Evolutionary conservation across 2,113 vertebrate genomes (phyloP).

Genomic region (Brienomyrus longianalis): DNA sequence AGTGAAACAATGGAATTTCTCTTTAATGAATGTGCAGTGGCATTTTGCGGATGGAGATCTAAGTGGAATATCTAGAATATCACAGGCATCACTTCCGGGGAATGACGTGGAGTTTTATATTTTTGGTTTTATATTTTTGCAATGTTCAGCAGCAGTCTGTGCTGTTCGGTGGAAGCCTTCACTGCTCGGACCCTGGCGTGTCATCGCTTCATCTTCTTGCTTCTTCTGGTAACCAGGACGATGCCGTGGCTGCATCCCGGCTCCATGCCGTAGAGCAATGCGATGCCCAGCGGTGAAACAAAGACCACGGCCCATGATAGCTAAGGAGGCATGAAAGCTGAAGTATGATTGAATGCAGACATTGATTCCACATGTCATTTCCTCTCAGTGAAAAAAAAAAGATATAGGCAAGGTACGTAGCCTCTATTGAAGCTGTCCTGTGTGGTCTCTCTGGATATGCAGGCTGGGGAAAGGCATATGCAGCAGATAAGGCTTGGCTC

Average conservation of each 20-base stretch:
- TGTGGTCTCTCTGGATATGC: not conserved
- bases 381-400: not conserved
- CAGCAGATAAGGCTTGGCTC: not conserved
- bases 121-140: too few species aligned
- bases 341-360: not conserved
- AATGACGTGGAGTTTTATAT: not conserved
- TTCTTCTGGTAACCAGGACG: not conserved
- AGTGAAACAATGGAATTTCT: slow-evolving; percentile 33
- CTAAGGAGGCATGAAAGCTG: not conserved
- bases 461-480: not conserved
- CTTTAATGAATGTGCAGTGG: slow-evolving; percentile 50
- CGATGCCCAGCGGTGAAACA: not conserved
- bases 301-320: not conserved
- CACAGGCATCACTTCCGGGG: not conserved
- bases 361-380: not conserved
- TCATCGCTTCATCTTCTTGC: too few species aligned
- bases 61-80: slow-evolving; percentile 11
- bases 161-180: not conserved
- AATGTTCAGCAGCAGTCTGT: not conserved
- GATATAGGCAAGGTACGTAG: not conserved
- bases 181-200: too few species aligned
- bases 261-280: not conserved
- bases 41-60: slow-evolving; percentile 35
- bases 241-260: not conserved
- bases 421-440: not conserved